phyloP scores from a whole-genome alignment of 2,888 invertebrate species.

The Belgica antarctica region DNA sequence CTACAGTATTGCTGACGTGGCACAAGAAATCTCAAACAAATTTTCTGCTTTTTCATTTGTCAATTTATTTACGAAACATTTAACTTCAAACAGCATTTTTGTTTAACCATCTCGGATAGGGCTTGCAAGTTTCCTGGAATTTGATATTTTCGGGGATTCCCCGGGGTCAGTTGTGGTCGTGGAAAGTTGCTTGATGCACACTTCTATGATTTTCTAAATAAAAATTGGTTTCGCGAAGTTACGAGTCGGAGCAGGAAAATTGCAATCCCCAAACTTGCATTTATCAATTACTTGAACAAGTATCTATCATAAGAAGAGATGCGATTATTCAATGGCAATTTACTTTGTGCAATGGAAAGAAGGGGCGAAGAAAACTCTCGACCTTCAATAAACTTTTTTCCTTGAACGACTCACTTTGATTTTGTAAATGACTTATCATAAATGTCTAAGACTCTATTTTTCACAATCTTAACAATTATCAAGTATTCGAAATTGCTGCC shows the following conservation, averaged over 20 bases:
- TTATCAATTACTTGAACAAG: no score
- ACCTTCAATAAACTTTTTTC: background rate
- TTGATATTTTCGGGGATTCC: background rate
- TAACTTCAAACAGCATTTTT: background rate
- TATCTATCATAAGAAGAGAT: background rate
- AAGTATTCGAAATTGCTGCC: constrained; percentile 12
- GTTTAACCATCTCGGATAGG: background rate
- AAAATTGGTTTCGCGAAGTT: no score
- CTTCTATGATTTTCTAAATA: no score
- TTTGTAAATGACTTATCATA: constrained; percentile 20
- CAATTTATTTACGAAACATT: constrained; percentile 3
- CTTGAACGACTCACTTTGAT: background rate
- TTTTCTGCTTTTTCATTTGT: no score
- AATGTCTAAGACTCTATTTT: constrained; percentile 15
- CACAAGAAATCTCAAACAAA: constrained; percentile 15
- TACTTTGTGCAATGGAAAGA: background rate
- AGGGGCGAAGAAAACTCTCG: background rate
- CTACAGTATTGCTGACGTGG: background rate
- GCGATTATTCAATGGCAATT: constrained; percentile 1
- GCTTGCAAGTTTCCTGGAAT: background rate
- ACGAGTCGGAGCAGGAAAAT: no score
- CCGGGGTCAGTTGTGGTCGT: no score
- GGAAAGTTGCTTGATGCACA: no score
- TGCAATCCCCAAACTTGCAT: no score
- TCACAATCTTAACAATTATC: constrained; percentile 16